Percentiles rank a stretch among this genome's conserved stretches.
phyloP scores from a whole-genome alignment of 2,888 invertebrate genomes.

The Caenorhabditis uteleia region DNA sequence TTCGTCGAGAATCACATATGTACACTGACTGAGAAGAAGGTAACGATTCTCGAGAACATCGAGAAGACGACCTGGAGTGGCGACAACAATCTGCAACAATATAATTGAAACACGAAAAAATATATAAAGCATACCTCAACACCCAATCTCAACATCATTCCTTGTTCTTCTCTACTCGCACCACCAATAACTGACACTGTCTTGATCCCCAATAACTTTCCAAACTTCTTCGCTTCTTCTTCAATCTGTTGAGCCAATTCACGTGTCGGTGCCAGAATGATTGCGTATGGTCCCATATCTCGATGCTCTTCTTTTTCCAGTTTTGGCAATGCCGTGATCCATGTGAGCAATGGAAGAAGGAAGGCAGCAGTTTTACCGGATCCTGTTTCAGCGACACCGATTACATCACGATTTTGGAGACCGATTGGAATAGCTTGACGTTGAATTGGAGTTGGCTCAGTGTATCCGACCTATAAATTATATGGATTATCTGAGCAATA shows the following conservation, averaged over 20 bases:
- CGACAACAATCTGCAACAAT: conserved; percentile 84
- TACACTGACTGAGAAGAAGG: conserved; percentile 92
- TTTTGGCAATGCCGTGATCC: conserved; percentile 97
- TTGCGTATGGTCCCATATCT: conserved; percentile 87
- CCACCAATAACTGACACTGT: conserved; percentile 95
- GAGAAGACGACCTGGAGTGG: conserved; percentile 97
- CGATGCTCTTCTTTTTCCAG: conserved; percentile 76
- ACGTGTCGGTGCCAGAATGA: conserved; percentile 98
- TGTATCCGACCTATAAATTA: conserved; percentile 43
- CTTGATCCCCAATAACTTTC: conserved; percentile 83
- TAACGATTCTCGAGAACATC: conserved; percentile 98
- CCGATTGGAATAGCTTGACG: conserved; percentile 99
- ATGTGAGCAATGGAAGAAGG: conserved; percentile 87
- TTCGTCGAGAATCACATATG: conserved; percentile 84
- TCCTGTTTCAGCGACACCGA: conserved; percentile 98
- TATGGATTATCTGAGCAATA: too few relatives aligned
- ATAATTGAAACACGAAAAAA: not conserved
- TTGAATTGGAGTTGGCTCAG: conserved; percentile 97
- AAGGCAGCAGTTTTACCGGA: conserved; percentile 98
- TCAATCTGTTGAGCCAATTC: conserved; percentile 77
- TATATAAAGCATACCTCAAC: conserved; percentile 79
- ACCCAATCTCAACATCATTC: conserved; percentile 80
- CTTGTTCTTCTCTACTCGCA: conserved; percentile 95
- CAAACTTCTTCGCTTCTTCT: conserved; percentile 97
- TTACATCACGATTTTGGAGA: conserved; percentile 80